Evolutionary conservation across 1,140 invertebrate species (phyloP), one percentile per base, ranked within the genome.

Genomic region (Drosophila tropicalis): DNA sequence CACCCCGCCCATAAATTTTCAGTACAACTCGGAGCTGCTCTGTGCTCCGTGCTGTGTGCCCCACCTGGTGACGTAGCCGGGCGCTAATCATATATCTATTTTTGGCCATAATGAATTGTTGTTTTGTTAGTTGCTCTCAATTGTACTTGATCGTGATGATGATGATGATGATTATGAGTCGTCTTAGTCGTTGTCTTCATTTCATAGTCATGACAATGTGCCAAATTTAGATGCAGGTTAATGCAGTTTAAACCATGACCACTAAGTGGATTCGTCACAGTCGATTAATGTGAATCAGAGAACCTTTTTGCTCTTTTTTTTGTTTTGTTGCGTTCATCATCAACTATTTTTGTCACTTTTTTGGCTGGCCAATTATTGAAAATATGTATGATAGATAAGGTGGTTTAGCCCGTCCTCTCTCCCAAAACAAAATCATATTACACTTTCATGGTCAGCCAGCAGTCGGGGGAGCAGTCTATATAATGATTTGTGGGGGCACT

Each of bases 11-110:
- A 75, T 79, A 70, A 79, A 70, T 77, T 66, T 63, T 15, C 44
- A 22, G 44, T 51, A 34, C 55, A 17, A 32, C 66, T 39, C 34
- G 55, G 19, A 58, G 72, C 36, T 41, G 19, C 58, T 78, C 39
- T 36, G 54, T 40, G 41, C 29, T 29, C 29, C 29, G 29, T 64
- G 41, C 40, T 67, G 54, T 66, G 58, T 63, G 67, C 72, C 70
- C 70, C 84, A 87, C 84, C 84, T 87, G 84, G 84, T 87, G 84
- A 89, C 84, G 84, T 89, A 89, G 81, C 69, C 63, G 64, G 63
- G 63, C 77, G 84, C 81, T 90, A 89, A 89, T 89, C 84, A 89
- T 73, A 63, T 76, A 72, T 81, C 84, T 89, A 89, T 89, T 89
- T 86, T 84, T 54, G 76, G 76, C 44, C 75, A 58, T 69, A 85